Conservation (phyloP, 2,888 invertebrate genomes). For the Dermolepida albohirtum region DNA sequence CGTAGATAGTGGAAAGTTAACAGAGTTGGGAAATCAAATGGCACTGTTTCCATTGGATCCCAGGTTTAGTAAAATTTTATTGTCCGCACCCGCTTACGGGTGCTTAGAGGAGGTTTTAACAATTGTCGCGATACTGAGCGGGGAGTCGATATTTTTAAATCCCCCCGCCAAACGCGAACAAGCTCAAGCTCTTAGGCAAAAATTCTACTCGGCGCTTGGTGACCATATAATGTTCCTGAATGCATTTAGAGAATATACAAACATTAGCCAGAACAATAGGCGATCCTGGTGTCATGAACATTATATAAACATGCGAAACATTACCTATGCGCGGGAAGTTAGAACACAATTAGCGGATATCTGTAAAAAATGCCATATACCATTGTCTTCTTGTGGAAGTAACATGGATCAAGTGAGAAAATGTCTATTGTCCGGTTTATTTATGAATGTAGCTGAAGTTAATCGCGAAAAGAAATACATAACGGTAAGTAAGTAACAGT, state of each 20-base stretch:
- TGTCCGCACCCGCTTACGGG: constrained; percentile 80
- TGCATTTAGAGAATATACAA: constrained; percentile 83
- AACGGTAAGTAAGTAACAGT: constrained; percentile 74
- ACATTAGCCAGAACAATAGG: constrained; percentile 74
- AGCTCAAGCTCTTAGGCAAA: constrained; percentile 77
- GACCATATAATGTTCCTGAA: constrained; percentile 94
- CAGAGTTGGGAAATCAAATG: constrained; percentile 85
- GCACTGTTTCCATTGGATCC: constrained; percentile 94
- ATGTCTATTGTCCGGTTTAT: constrained; percentile 84
- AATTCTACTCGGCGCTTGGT: constrained; percentile 87
- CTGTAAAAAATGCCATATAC: constrained; percentile 73
- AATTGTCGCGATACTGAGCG: constrained; percentile 88
- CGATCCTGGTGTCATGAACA: constrained; percentile 92
- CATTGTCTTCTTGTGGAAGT: constrained; percentile 73
- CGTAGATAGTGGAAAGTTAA: constrained; percentile 73
- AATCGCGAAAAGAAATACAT: constrained; percentile 78
- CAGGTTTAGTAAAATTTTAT: constrained; percentile 82
- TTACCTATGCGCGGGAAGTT: constrained; percentile 84
- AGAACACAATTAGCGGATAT: constrained; percentile 82
- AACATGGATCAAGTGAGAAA: constrained; percentile 77
- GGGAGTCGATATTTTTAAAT: constrained; percentile 86
- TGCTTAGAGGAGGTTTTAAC: constrained; percentile 87
- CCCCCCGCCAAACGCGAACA: constrained; percentile 82
- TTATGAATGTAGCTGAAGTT: constrained; percentile 87
- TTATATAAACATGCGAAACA: constrained; percentile 84